Base-by-base conservation (phyloP, 2,113 vertebrate species). In the Mormoops blainvillei region DNA sequence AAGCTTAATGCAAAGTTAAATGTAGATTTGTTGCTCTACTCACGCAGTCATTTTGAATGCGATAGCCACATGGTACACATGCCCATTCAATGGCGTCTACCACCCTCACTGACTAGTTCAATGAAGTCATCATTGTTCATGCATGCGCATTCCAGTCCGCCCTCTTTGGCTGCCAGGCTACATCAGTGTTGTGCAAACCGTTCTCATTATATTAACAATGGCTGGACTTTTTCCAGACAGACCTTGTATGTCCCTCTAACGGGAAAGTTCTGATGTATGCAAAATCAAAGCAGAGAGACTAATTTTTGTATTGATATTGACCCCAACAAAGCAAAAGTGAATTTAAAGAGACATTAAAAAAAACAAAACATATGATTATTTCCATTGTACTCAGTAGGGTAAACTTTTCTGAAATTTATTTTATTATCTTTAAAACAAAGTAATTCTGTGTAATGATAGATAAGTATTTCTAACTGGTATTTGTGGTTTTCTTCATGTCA, bases 331-430 rank as follows among this genome's bases (percentile, higher is more conserved):
- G 41, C 70, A 89, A 70, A 94, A 77, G 31, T 82, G 12, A 87
- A 77, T 92, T 76, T 97, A 54, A 88, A 70, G 74, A 91, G 16
- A 87, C n/a, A 84, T n/a, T n/a, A n/a, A n/a, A n/a, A n/a, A n/a
- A n/a, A n/a, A n/a, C n/a, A 18, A 41, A 83, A 63, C 3, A 3
- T 11, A 33, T 68, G 54, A 73, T 76, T 74, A 16, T 91, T n/a
- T 85, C 31, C 2, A 43, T 43, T 87, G 7, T 48, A 87, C 48
- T 93, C 54, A 93, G 3, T 38, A 73, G 68, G 71, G 16, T 87
- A 82, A 78, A 26, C 22, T 82, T 92, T 87, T 77, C 77, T 92
- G 52, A 94, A 92, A 92, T 77, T 94, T 13, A 90, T 7, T 88
- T 82, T 3, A 50, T 74, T 82, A 56, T 78, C 41, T 87, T 93